These are phyloP conservation scores for Limnephilus auricula DNA, from an alignment of 2,888 invertebrate genomes.

Conservation along the genomic window DNA sequence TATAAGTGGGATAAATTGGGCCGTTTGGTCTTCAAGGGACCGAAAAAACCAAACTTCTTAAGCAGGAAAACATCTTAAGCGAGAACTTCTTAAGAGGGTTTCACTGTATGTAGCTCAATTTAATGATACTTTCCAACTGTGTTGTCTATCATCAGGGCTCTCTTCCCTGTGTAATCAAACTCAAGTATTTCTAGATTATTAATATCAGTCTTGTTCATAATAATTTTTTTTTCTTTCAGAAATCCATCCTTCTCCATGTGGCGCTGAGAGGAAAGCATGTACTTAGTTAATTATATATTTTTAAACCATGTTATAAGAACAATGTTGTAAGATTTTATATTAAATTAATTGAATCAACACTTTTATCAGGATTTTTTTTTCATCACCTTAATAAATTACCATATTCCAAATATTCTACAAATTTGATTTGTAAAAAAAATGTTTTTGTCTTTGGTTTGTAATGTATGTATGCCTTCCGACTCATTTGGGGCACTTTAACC, in stretches of 20 bases:
- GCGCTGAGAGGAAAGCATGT: slow-evolving; percentile 68
- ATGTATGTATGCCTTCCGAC: too few species aligned
- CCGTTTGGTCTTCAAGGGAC: too few species aligned
- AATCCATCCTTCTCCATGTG: slow-evolving; percentile 77
- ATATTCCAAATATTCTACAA: neutral
- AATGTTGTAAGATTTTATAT: neutral
- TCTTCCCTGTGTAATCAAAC: neutral
- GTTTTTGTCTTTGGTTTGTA: too few species aligned
- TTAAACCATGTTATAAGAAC: neutral
- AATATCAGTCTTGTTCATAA: neutral
- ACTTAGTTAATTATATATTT: neutral
- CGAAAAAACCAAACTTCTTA: too few species aligned
- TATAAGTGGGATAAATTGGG: too few species aligned
- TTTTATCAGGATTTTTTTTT: neutral
- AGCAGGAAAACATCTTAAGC: too few species aligned
- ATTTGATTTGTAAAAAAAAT: too few species aligned
- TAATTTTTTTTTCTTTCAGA: slow-evolving; percentile 68
- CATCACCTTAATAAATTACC: neutral
- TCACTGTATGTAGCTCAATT: too few species aligned
- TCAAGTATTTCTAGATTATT: neutral
- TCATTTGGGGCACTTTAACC: too few species aligned
- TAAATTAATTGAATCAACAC: neutral
- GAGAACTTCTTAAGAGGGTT: too few species aligned
- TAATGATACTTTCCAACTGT: too few species aligned
- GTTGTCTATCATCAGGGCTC: neutral